Evolutionary conservation across 2,888 invertebrate genomes (phyloP).

Genomic region (Aethes cnicana): DNA sequence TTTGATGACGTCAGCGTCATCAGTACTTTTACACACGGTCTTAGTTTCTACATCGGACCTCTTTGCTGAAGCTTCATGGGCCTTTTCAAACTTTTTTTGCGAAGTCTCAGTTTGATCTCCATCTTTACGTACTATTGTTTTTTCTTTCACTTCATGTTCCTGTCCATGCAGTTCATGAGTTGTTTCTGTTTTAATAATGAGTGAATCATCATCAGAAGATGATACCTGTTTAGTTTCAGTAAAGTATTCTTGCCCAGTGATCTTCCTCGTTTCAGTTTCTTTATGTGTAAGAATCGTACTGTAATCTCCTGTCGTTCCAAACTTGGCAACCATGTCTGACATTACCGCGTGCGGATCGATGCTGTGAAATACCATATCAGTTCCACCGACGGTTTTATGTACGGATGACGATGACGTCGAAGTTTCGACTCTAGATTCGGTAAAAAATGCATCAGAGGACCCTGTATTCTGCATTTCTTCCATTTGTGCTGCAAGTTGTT

Average conservation of each 20-base stretch:
- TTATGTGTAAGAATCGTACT: constrained; percentile 76
- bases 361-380: constrained; percentile 65
- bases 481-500: constrained; percentile 69
- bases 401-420: constrained; percentile 72
- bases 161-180: constrained; percentile 73
- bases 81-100: constrained; percentile 77
- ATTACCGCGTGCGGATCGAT: constrained; percentile 69
- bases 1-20: constrained; percentile 68
- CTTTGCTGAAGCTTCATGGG: constrained; percentile 76
- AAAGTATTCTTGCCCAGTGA: constrained; percentile 76
- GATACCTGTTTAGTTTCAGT: constrained; percentile 75
- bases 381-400: constrained; percentile 64
- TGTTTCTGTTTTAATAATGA: constrained; percentile 74
- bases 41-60: constrained; percentile 74
- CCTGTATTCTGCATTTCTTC: constrained; percentile 68
- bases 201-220: constrained; percentile 75
- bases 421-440: constrained; percentile 69
- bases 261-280: constrained; percentile 75
- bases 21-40: constrained; percentile 68
- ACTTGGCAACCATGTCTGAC: constrained; percentile 72
- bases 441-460: constrained; percentile 66
- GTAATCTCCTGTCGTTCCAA: constrained; percentile 60
- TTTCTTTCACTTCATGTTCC: constrained; percentile 77
- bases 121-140: constrained; percentile 68
- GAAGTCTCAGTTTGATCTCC: constrained; percentile 77